These are phyloP conservation scores for Lophotriccus pileatus DNA, from an alignment of 2,797 vertebrate genomes.

Conservation along the genomic window DNA sequence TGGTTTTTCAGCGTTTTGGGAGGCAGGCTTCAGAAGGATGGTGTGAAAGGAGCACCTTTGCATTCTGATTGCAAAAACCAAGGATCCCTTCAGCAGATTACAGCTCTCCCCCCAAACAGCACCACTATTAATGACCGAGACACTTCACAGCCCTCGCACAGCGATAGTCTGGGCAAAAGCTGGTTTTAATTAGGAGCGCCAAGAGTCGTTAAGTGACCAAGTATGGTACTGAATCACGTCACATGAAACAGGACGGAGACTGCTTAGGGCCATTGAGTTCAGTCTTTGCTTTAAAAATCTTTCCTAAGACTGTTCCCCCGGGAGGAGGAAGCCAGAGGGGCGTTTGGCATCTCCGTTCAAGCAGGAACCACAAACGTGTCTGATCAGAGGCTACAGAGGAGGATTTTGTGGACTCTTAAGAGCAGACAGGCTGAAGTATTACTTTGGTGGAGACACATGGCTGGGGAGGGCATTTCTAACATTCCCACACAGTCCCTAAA, in stretches of 20 bases:
- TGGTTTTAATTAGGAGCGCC: not conserved
- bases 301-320: not conserved
- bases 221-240: not conserved
- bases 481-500: not conserved
- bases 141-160: not conserved
- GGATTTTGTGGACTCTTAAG: not conserved
- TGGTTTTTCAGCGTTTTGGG: not conserved
- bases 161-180: not conserved
- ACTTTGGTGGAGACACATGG: not conserved
- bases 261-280: not conserved
- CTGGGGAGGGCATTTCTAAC: not conserved
- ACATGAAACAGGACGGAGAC: fast-evolving
- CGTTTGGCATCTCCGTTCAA: fast-evolving
- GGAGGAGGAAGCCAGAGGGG: not conserved
- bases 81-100: not conserved
- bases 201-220: not conserved
- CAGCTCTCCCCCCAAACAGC: not conserved
- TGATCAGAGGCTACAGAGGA: not conserved
- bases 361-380: not conserved
- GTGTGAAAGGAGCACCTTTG: not conserved
- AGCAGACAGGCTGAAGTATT: not conserved
- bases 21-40: not conserved
- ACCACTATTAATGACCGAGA: not conserved
- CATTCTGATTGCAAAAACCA: not conserved
- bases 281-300: not conserved